Evolutionary conservation across 2,797 vertebrate genomes (phyloP).

Genomic region (Potorous gilbertii): DNA sequence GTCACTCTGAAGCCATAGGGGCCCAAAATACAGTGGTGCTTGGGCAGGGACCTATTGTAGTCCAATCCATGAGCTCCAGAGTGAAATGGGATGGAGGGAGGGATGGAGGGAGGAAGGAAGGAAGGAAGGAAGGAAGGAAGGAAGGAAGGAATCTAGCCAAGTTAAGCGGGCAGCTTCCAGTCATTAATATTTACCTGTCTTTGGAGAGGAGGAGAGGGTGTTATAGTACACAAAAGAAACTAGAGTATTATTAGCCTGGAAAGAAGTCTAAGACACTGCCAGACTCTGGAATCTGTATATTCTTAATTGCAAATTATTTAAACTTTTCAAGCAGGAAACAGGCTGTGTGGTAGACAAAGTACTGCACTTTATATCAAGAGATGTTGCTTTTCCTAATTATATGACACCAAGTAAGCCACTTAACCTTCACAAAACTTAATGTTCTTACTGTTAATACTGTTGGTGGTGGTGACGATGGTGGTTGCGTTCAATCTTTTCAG

Average conservation of each 20-base stretch:
- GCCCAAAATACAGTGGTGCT: no score
- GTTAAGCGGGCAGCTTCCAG: no score
- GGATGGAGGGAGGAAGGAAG: no score
- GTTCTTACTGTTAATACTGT: accelerated
- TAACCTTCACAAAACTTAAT: neutral
- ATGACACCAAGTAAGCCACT: neutral
- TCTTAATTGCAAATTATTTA: neutral
- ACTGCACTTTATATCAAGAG: neutral
- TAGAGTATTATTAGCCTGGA: neutral
- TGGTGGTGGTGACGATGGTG: no score
- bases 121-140: no score
- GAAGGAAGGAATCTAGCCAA: no score
- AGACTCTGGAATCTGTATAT: neutral
- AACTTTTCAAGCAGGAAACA: neutral
- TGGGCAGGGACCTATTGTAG: no score
- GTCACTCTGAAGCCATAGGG: no score
- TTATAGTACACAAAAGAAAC: neutral
- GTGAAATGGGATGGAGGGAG: no score
- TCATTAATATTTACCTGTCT: no score
- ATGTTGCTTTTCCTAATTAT: neutral
- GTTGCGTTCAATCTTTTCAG: neutral
- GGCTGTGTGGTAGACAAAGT: neutral
- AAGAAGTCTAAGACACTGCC: neutral
- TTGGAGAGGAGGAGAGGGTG: no score
- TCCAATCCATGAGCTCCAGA: no score